Evolutionary conservation across 1,140 invertebrate genomes (phyloP).

Genomic region (Bombus balteatus): DNA sequence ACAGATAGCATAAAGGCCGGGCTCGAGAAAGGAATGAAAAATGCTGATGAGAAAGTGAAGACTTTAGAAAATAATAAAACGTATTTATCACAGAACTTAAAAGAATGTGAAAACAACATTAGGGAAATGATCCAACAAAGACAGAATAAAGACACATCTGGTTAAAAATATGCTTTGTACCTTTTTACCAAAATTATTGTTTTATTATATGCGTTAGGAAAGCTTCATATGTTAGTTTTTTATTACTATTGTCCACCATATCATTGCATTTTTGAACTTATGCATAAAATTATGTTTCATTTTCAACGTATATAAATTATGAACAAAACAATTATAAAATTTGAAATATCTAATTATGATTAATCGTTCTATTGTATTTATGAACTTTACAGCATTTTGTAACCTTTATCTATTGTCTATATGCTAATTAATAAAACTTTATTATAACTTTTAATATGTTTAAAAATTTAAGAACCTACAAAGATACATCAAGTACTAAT

Average conservation of each 20-base stretch:
- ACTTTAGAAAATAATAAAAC: conserved; percentile 89
- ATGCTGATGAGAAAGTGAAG: conserved; percentile 88
- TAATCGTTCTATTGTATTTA: not conserved
- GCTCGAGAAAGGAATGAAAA: conserved; percentile 85
- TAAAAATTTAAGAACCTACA: not conserved
- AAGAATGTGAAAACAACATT: conserved; percentile 93
- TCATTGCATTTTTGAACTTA: not conserved
- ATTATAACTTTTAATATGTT: not conserved
- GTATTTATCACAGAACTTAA: conserved; percentile 90
- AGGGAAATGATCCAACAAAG: conserved; percentile 91
- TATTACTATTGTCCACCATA: not conserved
- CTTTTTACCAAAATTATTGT: not conserved
- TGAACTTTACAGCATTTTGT: not conserved
- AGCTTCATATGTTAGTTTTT: not conserved
- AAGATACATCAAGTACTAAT: not conserved
- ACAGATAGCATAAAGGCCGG: conserved; percentile 86
- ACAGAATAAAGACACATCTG: conserved; percentile 72
- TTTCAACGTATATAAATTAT: not conserved
- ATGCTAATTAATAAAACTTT: not conserved
- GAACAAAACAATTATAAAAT: not conserved
- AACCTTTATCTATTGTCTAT: not conserved
- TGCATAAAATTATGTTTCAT: not conserved
- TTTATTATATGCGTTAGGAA: not conserved
- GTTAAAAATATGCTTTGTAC: conserved; percentile 36
- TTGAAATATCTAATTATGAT: not conserved